phyloP scores from a whole-genome alignment of 2,113 vertebrate genomes.

The Chloroceryle aenea region DNA sequence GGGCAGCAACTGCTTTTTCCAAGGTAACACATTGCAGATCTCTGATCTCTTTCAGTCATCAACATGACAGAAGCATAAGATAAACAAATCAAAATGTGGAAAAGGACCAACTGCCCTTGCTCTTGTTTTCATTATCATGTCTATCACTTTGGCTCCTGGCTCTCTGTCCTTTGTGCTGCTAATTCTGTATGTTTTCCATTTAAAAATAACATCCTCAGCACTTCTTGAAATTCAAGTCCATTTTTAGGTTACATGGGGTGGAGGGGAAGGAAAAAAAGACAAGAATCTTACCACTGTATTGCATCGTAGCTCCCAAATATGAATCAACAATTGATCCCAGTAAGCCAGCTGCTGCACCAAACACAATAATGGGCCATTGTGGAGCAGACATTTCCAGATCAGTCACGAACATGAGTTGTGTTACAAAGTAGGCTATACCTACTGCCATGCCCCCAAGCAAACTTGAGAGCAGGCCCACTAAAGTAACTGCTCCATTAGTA shows the following conservation, averaged over 20 bases:
- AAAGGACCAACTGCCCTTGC: not conserved
- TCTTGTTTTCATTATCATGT: not conserved
- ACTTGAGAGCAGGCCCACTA: slow-evolving; percentile 87
- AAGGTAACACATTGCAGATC: not conserved
- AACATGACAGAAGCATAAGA: not conserved
- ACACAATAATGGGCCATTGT: slow-evolving; percentile 92
- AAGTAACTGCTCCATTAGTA: slow-evolving; percentile 92
- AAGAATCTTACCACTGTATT: slow-evolving; percentile 87
- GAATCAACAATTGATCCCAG: slow-evolving; percentile 95
- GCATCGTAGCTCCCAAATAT: slow-evolving; percentile 92
- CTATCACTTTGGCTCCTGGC: not conserved
- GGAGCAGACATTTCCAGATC: slow-evolving; percentile 88
- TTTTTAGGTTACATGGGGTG: not conserved
- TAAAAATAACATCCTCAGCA: not conserved
- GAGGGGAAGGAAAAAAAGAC: not conserved
- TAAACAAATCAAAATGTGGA: not conserved
- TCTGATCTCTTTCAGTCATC: not conserved
- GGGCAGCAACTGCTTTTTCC: not conserved
- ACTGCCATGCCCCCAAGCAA: slow-evolving; percentile 87
- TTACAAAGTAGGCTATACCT: slow-evolving; percentile 86
- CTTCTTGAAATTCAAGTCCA: not conserved
- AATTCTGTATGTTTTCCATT: not conserved
- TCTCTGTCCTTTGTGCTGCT: not conserved
- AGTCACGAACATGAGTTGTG: slow-evolving; percentile 83
- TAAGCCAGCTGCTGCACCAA: slow-evolving; percentile 87